Evolutionary conservation across 2,113 vertebrate species (phyloP).

Genomic region (Numida meleagris): DNA sequence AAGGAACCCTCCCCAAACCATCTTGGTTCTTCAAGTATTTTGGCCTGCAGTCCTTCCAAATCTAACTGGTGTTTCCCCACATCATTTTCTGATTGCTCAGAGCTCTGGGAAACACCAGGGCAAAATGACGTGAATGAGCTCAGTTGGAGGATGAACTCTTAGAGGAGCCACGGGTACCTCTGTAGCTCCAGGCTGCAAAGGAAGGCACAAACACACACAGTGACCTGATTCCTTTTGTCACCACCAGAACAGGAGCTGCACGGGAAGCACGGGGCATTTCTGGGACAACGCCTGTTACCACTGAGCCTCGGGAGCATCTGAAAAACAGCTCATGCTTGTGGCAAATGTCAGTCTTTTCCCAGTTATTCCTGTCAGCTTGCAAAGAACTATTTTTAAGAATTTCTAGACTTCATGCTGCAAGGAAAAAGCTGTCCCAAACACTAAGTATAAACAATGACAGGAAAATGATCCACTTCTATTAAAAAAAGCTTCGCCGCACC

Average conservation of each 20-base stretch:
- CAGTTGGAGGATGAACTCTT: not conserved
- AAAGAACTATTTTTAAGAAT: not conserved
- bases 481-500: not conserved
- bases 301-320: not conserved
- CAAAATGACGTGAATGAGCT: not conserved
- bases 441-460: not conserved
- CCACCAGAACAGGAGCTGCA: not conserved
- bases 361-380: not conserved
- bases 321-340: not conserved
- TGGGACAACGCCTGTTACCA: not conserved
- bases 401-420: not conserved
- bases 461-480: not conserved
- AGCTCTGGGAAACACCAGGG: not conserved
- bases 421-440: not conserved
- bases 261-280: not conserved
- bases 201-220: not conserved
- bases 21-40: not conserved
- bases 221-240: not conserved
- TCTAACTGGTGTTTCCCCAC: not conserved
- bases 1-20: not conserved
- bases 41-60: not conserved
- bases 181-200: not conserved
- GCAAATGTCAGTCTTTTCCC: not conserved
- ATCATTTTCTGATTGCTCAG: not conserved
- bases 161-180: not conserved